Percentiles rank a stretch among this genome's conserved stretches.
phyloP scores from a whole-genome alignment of 2,888 invertebrate species.

The Mystacides longicornis region DNA sequence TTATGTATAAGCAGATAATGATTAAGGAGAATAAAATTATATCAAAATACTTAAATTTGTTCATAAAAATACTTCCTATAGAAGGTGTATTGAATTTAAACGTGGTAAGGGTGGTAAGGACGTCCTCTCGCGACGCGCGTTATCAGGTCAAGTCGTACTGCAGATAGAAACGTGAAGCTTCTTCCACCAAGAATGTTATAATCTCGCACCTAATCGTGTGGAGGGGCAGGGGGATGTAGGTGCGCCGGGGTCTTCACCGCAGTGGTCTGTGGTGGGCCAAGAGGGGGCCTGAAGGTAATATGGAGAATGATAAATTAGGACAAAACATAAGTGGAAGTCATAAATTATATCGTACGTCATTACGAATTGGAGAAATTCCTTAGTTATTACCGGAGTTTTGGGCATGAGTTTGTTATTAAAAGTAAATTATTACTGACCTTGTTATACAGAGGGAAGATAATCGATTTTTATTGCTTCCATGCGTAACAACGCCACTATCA shows the following conservation, averaged over 20 bases:
- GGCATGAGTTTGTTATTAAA: slow-evolving; percentile 2
- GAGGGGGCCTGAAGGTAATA: neutral
- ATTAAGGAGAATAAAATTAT: too few species aligned
- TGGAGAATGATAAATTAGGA: neutral
- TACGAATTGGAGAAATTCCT: neutral
- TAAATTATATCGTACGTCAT: neutral
- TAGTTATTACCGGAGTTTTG: neutral
- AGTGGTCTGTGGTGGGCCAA: too few species aligned
- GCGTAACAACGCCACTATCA: neutral
- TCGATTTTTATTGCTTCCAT: neutral
- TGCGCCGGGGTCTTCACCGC: too few species aligned
- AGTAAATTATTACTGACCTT: slow-evolving; percentile 2
- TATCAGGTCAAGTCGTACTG: too few species aligned
- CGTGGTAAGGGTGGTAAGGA: too few species aligned
- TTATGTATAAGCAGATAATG: too few species aligned
- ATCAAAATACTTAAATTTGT: too few species aligned
- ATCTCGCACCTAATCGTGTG: neutral
- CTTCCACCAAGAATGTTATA: neutral
- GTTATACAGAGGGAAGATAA: neutral
- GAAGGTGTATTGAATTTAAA: too few species aligned
- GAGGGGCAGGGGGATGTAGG: too few species aligned
- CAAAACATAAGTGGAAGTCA: slow-evolving; percentile 2
- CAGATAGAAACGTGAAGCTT: neutral
- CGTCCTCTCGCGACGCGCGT: too few species aligned
- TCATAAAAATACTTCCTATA: too few species aligned